A percentile compares a stretch with the other conserved stretches of the same genome.
phyloP scores from a whole-genome alignment of 1,140 invertebrate species.

The fruit fly (Drosophila melanogaster) region DNA sequence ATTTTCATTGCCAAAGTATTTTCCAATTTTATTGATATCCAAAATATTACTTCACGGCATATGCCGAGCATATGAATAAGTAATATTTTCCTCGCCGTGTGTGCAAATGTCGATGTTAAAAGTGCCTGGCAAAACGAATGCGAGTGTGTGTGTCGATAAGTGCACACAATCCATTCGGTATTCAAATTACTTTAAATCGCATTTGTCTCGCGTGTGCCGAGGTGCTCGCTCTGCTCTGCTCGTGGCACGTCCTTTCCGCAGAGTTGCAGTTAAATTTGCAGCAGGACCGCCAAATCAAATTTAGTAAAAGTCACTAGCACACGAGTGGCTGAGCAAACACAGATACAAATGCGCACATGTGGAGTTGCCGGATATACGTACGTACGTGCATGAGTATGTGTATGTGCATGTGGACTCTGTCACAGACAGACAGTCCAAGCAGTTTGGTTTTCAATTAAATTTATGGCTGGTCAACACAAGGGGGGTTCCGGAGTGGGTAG shows the following conservation, averaged over 20 bases:
- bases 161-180: slow-evolving; percentile 81
- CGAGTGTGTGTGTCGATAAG: slow-evolving; percentile 55
- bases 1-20: background rate
- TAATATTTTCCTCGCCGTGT: slow-evolving; percentile 15
- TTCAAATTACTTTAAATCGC: slow-evolving; percentile 82
- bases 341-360: slow-evolving; percentile 10
- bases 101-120: slow-evolving; percentile 12
- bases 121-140: slow-evolving; percentile 26
- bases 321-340: slow-evolving; percentile 28
- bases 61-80: slow-evolving; percentile 4
- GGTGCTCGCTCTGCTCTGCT: slow-evolving; percentile 13
- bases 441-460: slow-evolving; percentile 81
- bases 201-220: slow-evolving; percentile 72
- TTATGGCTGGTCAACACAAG: slow-evolving; percentile 67
- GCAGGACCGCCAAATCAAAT: slow-evolving; percentile 65
- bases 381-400: background rate
- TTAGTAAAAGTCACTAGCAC: slow-evolving; percentile 63
- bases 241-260: slow-evolving; percentile 54
- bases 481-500: background rate
- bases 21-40: no score
- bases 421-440: slow-evolving; percentile 59
- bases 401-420: slow-evolving; percentile 45
- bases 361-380: slow-evolving; percentile 2
- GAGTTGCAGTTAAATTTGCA: slow-evolving; percentile 61
- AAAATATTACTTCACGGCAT: slow-evolving; percentile 1